Base-by-base conservation (phyloP, 2,888 invertebrate species). In the Drosophila yooni region DNA sequence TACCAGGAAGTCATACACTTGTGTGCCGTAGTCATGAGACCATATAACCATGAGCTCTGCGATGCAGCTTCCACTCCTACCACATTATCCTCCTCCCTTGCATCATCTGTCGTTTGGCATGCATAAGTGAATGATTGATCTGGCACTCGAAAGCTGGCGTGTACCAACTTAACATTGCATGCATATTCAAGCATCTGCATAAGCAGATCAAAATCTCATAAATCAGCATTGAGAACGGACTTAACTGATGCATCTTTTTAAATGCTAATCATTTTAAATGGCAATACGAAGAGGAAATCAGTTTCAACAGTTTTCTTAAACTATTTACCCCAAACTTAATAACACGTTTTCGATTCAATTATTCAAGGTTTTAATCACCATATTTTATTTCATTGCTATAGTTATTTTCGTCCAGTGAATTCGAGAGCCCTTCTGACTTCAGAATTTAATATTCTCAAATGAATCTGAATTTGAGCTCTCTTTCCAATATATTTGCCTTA, bases 111-210 rank as follows among this genome's bases (percentile, higher is more conserved):
- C 84, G 81, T 73, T 70, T 70, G 68, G 65, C 77, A 71, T 62
- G 70, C 69, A 46, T 25, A 46, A 46, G 46, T 59, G 53, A 66
- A 82, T 89, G 89, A 89, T 89, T 87, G 88, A 87, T 87, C 70
- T 75, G 84, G 51, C 72, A 74, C 65, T 70, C 70, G 48, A 33
- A 51, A 33, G 46, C 27, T 50, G 21, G n/a, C 52, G 36, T 38
- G 57, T 8, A 13, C 29, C 38, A 53, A 48, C 64, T 73, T 31
- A 72, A 56, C 38, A 36, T 46, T 56, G 53, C 66, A 46, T 43
- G 36, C 29, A 34, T 64, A 29, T 43, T 66, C 25, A n/a, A 33
- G 15, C 50, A 10, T 40, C 29, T 25, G 34, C 10, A 60, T 27
- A 29, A 34, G 29, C 21, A 25, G 46, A 29, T 61, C 25, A 29